phyloP scores from a whole-genome alignment of 1,140 invertebrate species.

The Drosophila malerkotliana region DNA sequence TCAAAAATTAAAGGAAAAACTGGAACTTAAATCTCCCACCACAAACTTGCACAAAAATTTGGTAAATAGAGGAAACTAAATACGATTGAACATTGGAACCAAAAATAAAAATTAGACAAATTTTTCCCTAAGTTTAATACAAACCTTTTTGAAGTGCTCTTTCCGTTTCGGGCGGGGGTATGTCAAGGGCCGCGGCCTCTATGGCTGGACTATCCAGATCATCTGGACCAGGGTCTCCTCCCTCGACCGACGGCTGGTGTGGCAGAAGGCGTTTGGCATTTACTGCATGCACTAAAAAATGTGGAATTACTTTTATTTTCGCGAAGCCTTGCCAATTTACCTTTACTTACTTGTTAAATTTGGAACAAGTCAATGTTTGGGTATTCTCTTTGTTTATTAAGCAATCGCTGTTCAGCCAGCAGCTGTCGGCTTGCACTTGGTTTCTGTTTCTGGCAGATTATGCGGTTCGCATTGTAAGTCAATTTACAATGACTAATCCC shows the following conservation, averaged over 20 bases:
- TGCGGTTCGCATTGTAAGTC: conserved; percentile 40
- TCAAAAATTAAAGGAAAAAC: too few relatives aligned
- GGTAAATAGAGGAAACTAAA: too few relatives aligned
- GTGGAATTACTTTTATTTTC: not conserved
- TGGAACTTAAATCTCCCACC: too few relatives aligned
- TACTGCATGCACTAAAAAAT: conserved; percentile 69
- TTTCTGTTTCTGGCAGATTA: conserved; percentile 34
- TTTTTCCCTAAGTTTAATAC: not conserved
- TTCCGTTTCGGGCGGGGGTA: conserved; percentile 41
- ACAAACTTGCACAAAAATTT: too few relatives aligned
- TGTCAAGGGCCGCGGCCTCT: conserved; percentile 70
- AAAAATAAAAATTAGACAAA: not conserved
- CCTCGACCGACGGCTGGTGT: conserved; percentile 60
- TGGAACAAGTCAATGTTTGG: not conserved
- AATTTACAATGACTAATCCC: conserved; percentile 66
- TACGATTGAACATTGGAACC: too few relatives aligned
- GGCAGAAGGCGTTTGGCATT: conserved; percentile 71
- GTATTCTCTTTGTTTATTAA: conserved; percentile 18
- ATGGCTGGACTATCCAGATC: conserved; percentile 79
- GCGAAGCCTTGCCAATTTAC: not conserved
- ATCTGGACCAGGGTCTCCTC: conserved; percentile 62
- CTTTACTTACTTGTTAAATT: conserved; percentile 44
- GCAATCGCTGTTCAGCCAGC: conserved; percentile 7
- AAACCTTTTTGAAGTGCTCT: conserved; percentile 59
- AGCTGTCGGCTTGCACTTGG: conserved; percentile 22